Base-by-base conservation (phyloP, 2,888 invertebrate genomes). In the Microplitis deprimator region DNA sequence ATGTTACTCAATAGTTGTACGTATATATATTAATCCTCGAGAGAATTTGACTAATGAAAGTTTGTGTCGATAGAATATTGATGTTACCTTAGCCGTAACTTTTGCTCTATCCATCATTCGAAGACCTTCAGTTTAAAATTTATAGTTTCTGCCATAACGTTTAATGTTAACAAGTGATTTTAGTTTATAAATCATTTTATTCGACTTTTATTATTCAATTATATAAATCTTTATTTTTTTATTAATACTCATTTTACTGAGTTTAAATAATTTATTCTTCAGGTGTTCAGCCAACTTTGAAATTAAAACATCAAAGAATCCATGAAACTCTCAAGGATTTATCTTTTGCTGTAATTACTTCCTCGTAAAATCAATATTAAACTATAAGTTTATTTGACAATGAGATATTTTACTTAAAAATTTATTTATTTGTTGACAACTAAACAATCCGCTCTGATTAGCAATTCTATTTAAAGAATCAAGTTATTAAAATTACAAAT, bases 31-130 rank as follows among this genome's bases (percentile, higher is more conserved):
- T 62, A 16, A 17, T 20, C 16, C 62, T 50, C 50, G 13, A 50
- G 20, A 16, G 62, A 62, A n/a, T 62, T 62, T 62, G 62, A 62
- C 62, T 62, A 62, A 62, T 20, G 62, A 62, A 1, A 62, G 10
- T 20, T 67, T 38, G n/a, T 29, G 67, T 67, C 38, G 38, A 67
- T 67, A 38, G 7, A 68, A 68, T 68, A 68, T 68, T 68, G 40
- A 68, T 41, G 39, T 8, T n/a, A 67, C 29, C 17, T 10, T 40
- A 41, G n/a, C 38, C n/a, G 10, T 68, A 7, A 39, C 68, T 38
- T 40, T 68, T n/a, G 41, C n/a, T 68, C 16, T 40, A 68, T 68
- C 41, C 50, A 68, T 68, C 68, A 68, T 16, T n/a, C 41, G 16
- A 16, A 7, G 16, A n/a, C 68, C 40, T 40, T 16, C 16, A 16